Conservation (phyloP, 1,140 invertebrate genomes). For the Andrena cerasifolii region DNA sequence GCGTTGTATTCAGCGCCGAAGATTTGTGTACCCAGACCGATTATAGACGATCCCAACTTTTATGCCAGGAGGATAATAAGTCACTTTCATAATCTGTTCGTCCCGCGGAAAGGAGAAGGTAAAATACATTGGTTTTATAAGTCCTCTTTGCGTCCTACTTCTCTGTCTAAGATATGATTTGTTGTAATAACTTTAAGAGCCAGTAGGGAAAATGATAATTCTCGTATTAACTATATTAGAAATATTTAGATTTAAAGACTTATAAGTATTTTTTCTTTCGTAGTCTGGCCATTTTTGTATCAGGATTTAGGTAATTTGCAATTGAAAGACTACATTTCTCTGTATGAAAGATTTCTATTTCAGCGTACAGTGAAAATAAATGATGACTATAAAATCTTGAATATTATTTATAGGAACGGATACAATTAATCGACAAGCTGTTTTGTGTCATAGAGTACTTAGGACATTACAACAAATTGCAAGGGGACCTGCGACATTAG, state of each 20-base stretch:
- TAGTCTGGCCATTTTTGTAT: conserved; percentile 94
- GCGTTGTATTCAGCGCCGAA: conserved; percentile 92
- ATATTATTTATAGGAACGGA: conserved; percentile 87
- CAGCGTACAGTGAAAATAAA: neutral
- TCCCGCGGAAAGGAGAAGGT: conserved; percentile 96
- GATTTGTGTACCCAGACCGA: conserved; percentile 91
- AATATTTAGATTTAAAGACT: conserved; percentile 15
- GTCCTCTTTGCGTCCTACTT: conserved; percentile 5
- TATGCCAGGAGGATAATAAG: conserved; percentile 96
- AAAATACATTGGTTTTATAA: conserved; percentile 56
- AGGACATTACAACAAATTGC: conserved; percentile 94
- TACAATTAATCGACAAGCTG: conserved; percentile 95
- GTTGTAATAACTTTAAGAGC: neutral
- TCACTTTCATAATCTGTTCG: conserved; percentile 97
- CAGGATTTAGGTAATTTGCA: conserved; percentile 89
- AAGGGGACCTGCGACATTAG: conserved; percentile 90
- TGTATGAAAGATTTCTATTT: neutral
- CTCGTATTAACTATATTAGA: conserved; percentile 2
- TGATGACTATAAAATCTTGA: conserved; percentile 10
- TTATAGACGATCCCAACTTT: conserved; percentile 94
- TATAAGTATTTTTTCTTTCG: conserved; percentile 81
- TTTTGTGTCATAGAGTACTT: conserved; percentile 96
- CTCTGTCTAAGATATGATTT: conserved; percentile 11
- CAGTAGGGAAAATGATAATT: neutral
- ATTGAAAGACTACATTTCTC: conserved; percentile 12